Evolutionary conservation across 1,140 invertebrate species (phyloP).

Genomic region (Diachasmimorpha longicaudata): DNA sequence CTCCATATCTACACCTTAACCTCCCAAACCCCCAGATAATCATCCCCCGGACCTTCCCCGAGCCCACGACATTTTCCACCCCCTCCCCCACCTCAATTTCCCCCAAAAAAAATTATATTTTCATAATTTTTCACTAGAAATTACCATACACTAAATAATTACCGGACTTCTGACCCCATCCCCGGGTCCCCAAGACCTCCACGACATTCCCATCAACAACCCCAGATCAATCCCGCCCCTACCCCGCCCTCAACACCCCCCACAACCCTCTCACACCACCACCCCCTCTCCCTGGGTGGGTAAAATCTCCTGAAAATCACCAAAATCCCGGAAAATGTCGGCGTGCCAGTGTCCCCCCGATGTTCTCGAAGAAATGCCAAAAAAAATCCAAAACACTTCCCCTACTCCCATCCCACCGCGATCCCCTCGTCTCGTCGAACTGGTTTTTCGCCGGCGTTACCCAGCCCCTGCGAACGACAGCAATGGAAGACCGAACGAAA

Average conservation of each 20-base stretch:
- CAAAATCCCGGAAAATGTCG: neutral
- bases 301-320: neutral
- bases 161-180: neutral
- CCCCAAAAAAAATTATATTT: too few species aligned
- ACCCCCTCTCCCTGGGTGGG: neutral
- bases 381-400: neutral
- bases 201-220: too few species aligned
- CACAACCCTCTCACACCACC: neutral
- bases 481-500: conserved; percentile 7
- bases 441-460: conserved; percentile 28
- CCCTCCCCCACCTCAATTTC: neutral
- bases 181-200: too few species aligned
- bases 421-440: conserved; percentile 12
- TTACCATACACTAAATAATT: too few species aligned
- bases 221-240: too few species aligned
- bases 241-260: neutral
- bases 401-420: neutral
- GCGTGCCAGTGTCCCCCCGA: too few species aligned
- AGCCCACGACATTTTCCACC: neutral
- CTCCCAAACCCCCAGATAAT: too few species aligned
- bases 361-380: neutral
- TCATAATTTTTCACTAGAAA: too few species aligned
- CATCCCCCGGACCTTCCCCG: neutral
- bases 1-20: too few species aligned
- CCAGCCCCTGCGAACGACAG: conserved; percentile 14